Evolutionary conservation across 2,113 vertebrate genomes (phyloP).

Genomic region (human): GRCh38 chrX:7372001-7372500

Average conservation of each 20-base stretch:
- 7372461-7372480: not conserved
- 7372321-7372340: not conserved
- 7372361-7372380: fast-evolving
- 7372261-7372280: not conserved
- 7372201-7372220: fast-evolving
- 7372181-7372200: fast-evolving
- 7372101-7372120: no score
- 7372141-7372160: fast-evolving
- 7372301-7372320: fast-evolving
- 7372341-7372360: fast-evolving
- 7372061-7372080: no score
- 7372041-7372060: no score
- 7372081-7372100: fast-evolving
- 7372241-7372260: fast-evolving
- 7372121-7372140: not conserved
- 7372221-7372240: not conserved
- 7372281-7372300: fast-evolving
- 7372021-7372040: no score
- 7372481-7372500: not conserved
- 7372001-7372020: no score
- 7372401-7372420: not conserved
- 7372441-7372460: not conserved
- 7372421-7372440: fast-evolving
- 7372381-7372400: fast-evolving
- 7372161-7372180: fast-evolving